phyloP scores from a whole-genome alignment of 2,113 vertebrate genomes.

The Ptilorrhoa leucosticta region DNA sequence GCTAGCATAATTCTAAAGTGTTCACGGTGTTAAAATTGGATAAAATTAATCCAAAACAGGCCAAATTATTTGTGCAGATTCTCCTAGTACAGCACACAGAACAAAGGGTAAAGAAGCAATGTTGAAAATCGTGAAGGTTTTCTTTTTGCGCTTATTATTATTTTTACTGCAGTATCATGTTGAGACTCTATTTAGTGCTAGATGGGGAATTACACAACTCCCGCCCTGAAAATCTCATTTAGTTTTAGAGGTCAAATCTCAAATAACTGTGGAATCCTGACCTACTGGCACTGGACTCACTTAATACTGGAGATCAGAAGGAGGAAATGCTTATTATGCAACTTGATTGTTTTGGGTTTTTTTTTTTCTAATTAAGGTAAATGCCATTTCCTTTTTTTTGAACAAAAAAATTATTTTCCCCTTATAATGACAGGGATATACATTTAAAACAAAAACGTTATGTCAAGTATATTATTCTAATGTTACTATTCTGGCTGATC shows the following conservation, averaged over 20 bases:
- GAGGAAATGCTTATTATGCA: neutral
- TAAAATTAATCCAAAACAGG: neutral
- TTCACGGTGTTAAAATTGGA: neutral
- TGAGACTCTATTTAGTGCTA: neutral
- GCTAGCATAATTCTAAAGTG: neutral
- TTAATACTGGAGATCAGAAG: neutral
- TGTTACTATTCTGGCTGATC: neutral
- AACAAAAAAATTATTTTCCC: neutral
- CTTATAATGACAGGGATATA: neutral
- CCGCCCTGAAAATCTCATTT: neutral
- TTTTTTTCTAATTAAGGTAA: neutral
- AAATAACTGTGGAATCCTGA: neutral
- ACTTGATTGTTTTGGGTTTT: neutral
- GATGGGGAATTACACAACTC: neutral
- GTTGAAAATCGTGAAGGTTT: neutral
- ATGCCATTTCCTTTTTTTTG: neutral
- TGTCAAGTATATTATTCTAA: neutral
- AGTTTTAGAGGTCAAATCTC: neutral
- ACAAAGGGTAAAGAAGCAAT: neutral
- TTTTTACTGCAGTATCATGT: neutral
- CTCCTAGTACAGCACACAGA: neutral
- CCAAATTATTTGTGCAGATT: neutral
- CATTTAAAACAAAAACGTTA: neutral
- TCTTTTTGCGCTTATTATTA: neutral
- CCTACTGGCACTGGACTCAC: neutral